Base-by-base conservation (phyloP, 2,113 vertebrate species). In the Marcusenius ussheri region DNA sequence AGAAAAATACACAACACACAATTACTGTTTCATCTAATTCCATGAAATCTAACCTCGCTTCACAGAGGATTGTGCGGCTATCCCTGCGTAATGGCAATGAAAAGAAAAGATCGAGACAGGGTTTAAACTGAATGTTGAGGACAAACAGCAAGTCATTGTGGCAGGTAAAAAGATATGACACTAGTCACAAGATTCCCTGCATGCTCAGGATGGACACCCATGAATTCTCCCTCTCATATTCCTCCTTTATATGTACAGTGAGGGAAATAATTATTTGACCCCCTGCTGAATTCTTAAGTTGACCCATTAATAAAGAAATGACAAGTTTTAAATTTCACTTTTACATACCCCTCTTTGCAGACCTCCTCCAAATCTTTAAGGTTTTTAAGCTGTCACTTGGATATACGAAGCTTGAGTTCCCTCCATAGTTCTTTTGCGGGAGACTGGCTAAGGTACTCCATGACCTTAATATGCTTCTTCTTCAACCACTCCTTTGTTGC, bases 181-280 rank as follows among this genome's bases (percentile, higher is more conserved):
- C 35, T 10, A 39, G 35, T 80, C 35, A 42, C 4, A 35, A 80
- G 35, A 19, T 19, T 80, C 13, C 35, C 15, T 42, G 15, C 35
- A 19, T 80, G 15, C 35, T 42, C 27, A 17, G 35, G 74, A 39
- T 42, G 35, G 35, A 8, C 35, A 19, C 7, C 83, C 31, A 35
- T 53, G 46, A 35, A 50, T 27, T 49, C n/a, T n/a, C 11, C 87
- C 31, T 53, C 21, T 15, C 91, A 94, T 94, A 53, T 95, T 95
- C 92, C 93, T 70, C 92, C 92, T 93, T 91, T 92, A 89, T 86
- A 86, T 90, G 92, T 53, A 50, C 11, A 50, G 11, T 50, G 49
- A 50, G 11, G 49, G 49, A 50, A 50, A 50, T 50, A 47, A 47
- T 47, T 47, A 47, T 47, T 51, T 51, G 3, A 51, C 13, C 50